A percentile compares a stretch with the other conserved stretches of the same genome.
These are phyloP conservation scores for Nasua narica DNA, from an alignment of 2,797 vertebrate genomes.

Conservation along the genomic window DNA sequence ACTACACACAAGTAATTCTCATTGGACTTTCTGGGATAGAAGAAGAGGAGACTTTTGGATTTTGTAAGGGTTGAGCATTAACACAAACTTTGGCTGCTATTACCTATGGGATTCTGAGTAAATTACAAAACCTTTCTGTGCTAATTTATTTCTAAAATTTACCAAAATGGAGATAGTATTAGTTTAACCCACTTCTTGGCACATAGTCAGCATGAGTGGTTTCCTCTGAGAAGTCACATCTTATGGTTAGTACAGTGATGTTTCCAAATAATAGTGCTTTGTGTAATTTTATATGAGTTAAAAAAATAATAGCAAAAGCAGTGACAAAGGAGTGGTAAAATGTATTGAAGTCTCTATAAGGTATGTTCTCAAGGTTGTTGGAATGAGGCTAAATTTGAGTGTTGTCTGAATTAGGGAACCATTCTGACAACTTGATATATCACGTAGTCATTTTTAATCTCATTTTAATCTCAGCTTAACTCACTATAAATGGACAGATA, in stretches of 20 bases:
- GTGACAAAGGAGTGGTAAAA: not conserved
- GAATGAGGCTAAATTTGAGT: not conserved
- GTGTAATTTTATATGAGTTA: not conserved
- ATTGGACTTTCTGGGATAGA: not conserved
- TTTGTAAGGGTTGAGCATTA: not conserved
- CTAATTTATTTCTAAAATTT: not conserved
- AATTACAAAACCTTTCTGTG: constrained; percentile 29
- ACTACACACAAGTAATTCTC: not conserved
- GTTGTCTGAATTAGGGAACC: not conserved
- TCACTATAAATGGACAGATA: not conserved
- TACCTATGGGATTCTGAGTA: not conserved
- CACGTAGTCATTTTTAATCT: not conserved
- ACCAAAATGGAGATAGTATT: not conserved
- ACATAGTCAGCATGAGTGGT: not conserved
- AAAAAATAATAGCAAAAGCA: not conserved
- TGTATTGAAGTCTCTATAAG: not conserved
- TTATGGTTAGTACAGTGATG: not conserved
- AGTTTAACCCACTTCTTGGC: not conserved
- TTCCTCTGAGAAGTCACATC: not conserved
- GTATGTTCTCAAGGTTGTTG: not conserved
- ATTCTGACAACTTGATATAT: not conserved
- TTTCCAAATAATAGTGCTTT: not conserved
- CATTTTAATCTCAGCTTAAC: not conserved
- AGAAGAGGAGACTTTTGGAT: not conserved
- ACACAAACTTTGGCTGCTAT: not conserved